Percentiles rank a stretch among this genome's conserved stretches.
phyloP scores from a whole-genome alignment of 2,797 vertebrate species.

The Artibeus lituratus region DNA sequence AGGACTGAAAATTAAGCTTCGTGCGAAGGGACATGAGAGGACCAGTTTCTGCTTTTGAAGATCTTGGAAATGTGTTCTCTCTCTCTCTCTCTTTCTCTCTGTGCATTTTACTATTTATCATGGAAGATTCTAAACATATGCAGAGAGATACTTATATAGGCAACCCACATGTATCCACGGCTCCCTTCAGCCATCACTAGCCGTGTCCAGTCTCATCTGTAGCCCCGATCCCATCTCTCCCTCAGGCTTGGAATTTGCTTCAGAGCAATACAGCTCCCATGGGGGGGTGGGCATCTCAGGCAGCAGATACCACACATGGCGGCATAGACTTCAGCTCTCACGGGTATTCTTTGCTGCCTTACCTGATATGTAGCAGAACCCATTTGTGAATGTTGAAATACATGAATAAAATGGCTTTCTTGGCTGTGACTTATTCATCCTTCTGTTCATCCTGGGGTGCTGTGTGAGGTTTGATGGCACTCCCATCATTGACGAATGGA shows the following conservation, averaged over 20 bases:
- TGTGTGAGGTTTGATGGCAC: not conserved
- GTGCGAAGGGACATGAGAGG: not conserved
- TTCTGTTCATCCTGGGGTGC: not conserved
- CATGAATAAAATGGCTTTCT: not conserved
- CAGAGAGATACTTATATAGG: not conserved
- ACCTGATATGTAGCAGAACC: not conserved
- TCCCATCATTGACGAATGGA: not conserved
- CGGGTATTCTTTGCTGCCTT: not conserved
- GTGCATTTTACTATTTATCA: not conserved
- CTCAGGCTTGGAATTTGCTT: not conserved
- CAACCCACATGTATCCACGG: not conserved
- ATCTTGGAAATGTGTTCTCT: not conserved
- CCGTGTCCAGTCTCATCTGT: not conserved
- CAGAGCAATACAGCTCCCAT: not conserved
- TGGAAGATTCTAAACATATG: not conserved
- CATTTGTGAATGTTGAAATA: not conserved
- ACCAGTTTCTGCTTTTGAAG: not conserved
- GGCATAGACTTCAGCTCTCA: not conserved
- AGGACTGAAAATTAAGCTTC: conserved; percentile 2
- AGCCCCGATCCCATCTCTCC: too few species aligned
- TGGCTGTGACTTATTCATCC: not conserved
- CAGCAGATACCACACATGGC: not conserved
- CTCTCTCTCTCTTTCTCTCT: not conserved
- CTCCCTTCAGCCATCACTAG: too few species aligned
- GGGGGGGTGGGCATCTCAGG: not conserved